These are phyloP conservation scores for Phrynosoma platyrhinos DNA, from an alignment of 2,113 vertebrate species.

Conservation along the genomic window DNA sequence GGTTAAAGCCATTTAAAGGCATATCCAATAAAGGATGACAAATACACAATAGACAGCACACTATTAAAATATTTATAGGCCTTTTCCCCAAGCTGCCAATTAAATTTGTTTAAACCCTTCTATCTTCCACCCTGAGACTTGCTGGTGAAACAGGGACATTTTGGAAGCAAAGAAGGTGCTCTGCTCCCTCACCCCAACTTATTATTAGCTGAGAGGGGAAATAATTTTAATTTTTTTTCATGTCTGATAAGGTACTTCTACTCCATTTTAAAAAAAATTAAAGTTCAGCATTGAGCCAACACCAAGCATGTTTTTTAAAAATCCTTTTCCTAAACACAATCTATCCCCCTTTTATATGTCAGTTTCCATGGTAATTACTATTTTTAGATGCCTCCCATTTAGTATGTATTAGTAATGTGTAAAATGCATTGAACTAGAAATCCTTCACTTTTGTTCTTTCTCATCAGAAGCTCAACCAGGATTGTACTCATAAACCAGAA, in stretches of 20 bases:
- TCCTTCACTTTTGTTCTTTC: constrained; percentile 38
- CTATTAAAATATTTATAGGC: no score
- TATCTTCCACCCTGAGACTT: no score
- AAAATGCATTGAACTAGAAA: constrained; percentile 60
- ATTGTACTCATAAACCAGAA: constrained; percentile 16
- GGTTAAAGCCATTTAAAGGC: neutral
- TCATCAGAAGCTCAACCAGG: constrained; percentile 18
- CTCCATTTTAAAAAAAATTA: neutral
- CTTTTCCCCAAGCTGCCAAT: no score
- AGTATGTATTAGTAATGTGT: constrained; percentile 55
- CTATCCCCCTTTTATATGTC: constrained; percentile 45
- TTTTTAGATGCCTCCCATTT: constrained; percentile 61
- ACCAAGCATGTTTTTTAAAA: constrained; percentile 29
- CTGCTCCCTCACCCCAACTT: neutral
- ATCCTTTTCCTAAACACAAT: constrained; percentile 29
- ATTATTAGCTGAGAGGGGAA: neutral
- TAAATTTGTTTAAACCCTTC: no score
- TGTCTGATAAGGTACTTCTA: constrained; percentile 7
- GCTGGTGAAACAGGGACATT: neutral
- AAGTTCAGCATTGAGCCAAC: neutral
- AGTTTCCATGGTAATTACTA: constrained; percentile 77
- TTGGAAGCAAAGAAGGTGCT: neutral
- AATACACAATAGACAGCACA: no score
- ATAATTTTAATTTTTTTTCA: neutral
- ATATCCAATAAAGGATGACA: neutral